phyloP scores from a whole-genome alignment of 92 coral and sea anemone genomes.

The Desmophyllum pertusum region DNA sequence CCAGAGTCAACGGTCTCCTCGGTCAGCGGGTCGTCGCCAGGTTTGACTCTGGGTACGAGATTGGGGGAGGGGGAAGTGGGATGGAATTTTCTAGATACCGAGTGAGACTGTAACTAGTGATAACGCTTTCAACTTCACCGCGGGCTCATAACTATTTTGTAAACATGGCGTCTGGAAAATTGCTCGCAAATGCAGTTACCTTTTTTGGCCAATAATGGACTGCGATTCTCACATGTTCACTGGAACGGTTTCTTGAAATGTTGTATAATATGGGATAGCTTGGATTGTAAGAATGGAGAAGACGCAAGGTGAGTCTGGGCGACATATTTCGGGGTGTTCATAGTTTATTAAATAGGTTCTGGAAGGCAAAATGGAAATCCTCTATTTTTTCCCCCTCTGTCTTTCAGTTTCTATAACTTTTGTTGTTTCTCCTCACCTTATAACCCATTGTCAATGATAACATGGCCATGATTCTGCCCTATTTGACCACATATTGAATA shows the following conservation, averaged over 20 bases:
- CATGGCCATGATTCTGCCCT: too few relatives aligned
- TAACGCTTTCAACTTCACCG: neutral
- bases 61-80: too few relatives aligned
- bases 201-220: neutral
- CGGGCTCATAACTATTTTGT: conserved; percentile 23
- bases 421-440: neutral
- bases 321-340: neutral
- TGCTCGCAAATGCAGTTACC: neutral
- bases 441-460: neutral
- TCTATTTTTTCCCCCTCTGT: neutral
- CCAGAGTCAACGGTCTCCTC: too few relatives aligned
- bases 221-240: neutral
- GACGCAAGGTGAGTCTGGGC: conserved; percentile 28
- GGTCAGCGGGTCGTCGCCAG: too few relatives aligned
- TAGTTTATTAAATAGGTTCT: neutral
- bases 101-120: neutral
- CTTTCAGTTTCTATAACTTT: neutral
- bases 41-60: too few relatives aligned
- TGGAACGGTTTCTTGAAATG: neutral
- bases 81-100: too few relatives aligned
- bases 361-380: neutral
- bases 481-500: too few relatives aligned
- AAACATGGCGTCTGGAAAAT: conserved; percentile 33
- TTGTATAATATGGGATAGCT: neutral
- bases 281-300: conserved; percentile 26